Base-by-base conservation (phyloP, 2,888 invertebrate genomes). In the Lasioglossum calceatum region DNA sequence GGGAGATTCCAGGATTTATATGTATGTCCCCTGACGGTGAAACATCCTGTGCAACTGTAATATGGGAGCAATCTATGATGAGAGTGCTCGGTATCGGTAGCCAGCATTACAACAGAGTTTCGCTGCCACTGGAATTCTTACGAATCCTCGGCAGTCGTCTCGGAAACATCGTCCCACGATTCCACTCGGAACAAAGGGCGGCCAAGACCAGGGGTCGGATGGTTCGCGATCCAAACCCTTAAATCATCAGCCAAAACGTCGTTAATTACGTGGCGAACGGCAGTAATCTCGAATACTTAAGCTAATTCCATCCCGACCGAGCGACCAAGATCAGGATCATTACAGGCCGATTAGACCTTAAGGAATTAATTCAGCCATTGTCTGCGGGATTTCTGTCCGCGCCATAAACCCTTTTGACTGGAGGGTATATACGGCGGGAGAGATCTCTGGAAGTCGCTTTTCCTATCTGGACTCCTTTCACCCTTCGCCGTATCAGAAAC, bases 301-400 rank as follows among this genome's bases (percentile, higher is more conserved):
- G 82, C 88, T 92, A 92, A 91, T 89, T 91, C 87, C 84, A 77
- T 80, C 79, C 82, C 72, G 79, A 79, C 36, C 84, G 83, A 74
- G 84, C 79, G 85, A 80, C 86, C 81, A 88, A 90, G 88, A 91
- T 90, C 92, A 84, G 84, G 82, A 91, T 90, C 91, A 92, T 92
- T 91, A 92, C 88, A 91, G 91, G 76, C 88, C 90, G 91, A 92
- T 92, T 92, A 92, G 92, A 92, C 91, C 91, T 91, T 88, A 89
- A 90, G 93, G 93, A 92, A 93, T 93, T 93, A 93, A 93, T 93
- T 92, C 92, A 91, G 84, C 91, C 91, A 94, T 94, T 94, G 94
- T 94, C 93, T 93, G 91, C 81, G 90, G 92, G 89, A 91, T 92
- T 93, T 93, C 91, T 91, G 90, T 92, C 91, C 92, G 90, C 93